Base-by-base conservation (phyloP, 2,888 invertebrate genomes). In the Drosophila incognita region DNA sequence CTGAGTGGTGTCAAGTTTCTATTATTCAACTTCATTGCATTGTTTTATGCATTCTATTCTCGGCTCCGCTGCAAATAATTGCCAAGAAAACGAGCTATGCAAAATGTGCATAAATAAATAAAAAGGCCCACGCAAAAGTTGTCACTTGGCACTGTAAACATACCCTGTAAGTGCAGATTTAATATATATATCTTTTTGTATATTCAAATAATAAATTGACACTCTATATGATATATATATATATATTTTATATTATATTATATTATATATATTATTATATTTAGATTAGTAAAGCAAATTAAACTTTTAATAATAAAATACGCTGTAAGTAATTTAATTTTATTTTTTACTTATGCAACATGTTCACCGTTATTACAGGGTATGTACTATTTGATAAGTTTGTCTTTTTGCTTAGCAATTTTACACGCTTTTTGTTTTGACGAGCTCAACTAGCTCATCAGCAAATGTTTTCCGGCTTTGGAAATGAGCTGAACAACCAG, bases 401-500 rank as follows among this genome's bases (percentile, higher is more conserved):
- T n/a, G n/a, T 18, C 33, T 13, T 29, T 29, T 51, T 21, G 21
- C 46, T 21, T 21, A 42, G 4, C 31, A 69, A 24, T 69, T 59
- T 63, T 35, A 42, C 7, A 27, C 36, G 62, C 35, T 58, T 24
- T 42, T 58, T 38, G 51, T 38, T 60, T 46, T 36, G 51, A 13
- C 6, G 24, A 69, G 59, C 59, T 59, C 42, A 78, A 68, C 77
- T 51, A 69, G 71, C 82, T 82, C 74, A 71, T 79, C 81, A 77
- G 75, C 76, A 65, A 77, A 78, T 80, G 81, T 69, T 78, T 82
- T 82, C 81, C 82, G 81, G 78, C 78, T 80, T 70, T 72, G 51
- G 29, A 64, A 64, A 66, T 69, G 58, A 69, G 69, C 77, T 52
- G 18, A 27, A 27, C 46, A 49, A 46, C 18, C 59, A 57, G 36